Base-by-base conservation (phyloP, 2,113 vertebrate species). In the Callipepla californica region DNA sequence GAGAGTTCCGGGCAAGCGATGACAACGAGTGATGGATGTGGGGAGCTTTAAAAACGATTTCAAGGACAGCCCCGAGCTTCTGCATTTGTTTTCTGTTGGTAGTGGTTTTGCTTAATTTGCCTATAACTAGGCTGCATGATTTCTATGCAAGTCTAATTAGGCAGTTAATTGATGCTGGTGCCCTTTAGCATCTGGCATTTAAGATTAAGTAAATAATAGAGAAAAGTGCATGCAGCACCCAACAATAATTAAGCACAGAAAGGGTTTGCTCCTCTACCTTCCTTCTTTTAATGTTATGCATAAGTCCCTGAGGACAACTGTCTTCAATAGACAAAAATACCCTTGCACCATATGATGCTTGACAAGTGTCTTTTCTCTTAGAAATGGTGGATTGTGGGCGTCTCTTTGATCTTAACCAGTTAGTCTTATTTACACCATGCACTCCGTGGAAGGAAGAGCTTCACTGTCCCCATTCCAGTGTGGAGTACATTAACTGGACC, bases 131-230 rank as follows among this genome's bases (percentile, higher is more conserved):
- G 94, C 93, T 87, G 94, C 67, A 76, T 18, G 44, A 90, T 89
- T 97, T 92, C 93, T 92, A 95, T 96, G 96, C 93, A 96, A 93
- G 93, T 91, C 96, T 96, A 96, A 95, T 96, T 96, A 97, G 91
- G 96, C 91, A 94, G 93, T 95, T 97, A 97, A 94, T 93, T 94
- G 95, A 95, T 93, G 94, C 94, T 59, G 76, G 66, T 94, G 93
- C 80, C 96, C 95, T 96, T 97, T 96, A 96, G 76, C 88, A 93
- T 93, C 93, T 92, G 93, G 96, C 86, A 94, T 92, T 97, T 80
- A 86, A 95, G 96, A 96, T 92, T 93, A 97, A 95, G 94, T 96
- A 96, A 95, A 96, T 89, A 92, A 95, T 23, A 38, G 58, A 87
- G 79, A 86, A 92, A 93, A 89, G 92, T 69, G 70, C 53, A 65